A percentile compares a stretch with the other conserved stretches of the same genome.
Conservation (phyloP, 2,888 invertebrate genomes). For the Diabrotica balteata region DNA sequence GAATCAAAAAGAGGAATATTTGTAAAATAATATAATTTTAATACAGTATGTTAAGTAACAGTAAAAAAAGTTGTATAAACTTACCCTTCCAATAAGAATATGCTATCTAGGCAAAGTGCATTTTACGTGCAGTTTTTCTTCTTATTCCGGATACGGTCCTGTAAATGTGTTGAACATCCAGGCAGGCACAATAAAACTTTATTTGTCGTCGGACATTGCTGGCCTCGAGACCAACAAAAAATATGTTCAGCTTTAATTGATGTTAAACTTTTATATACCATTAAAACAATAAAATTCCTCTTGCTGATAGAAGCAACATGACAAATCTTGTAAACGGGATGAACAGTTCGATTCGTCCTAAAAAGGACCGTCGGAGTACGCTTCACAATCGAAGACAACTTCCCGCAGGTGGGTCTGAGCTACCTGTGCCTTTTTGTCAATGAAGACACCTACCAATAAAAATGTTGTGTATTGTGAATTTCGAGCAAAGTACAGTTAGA, state of each 20-base stretch:
- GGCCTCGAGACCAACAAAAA: slow-evolving; percentile 32
- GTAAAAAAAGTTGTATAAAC: too few species aligned
- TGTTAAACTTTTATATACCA: slow-evolving; percentile 32
- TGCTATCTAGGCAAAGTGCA: too few species aligned
- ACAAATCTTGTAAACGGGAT: slow-evolving; percentile 28
- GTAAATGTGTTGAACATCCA: slow-evolving; percentile 30
- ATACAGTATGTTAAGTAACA: too few species aligned
- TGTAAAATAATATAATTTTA: too few species aligned
- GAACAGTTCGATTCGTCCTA: slow-evolving; percentile 22
- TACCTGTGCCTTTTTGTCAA: slow-evolving; percentile 28
- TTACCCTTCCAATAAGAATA: too few species aligned
- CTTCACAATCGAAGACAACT: slow-evolving; percentile 23
- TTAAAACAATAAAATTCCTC: slow-evolving; percentile 33
- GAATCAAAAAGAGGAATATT: too few species aligned
- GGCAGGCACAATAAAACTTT: slow-evolving; percentile 35
- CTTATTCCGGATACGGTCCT: slow-evolving; percentile 3
- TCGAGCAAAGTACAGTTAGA: slow-evolving; percentile 10
- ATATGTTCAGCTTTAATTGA: slow-evolving; percentile 33
- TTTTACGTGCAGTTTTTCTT: too few species aligned
- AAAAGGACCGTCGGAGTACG: slow-evolving; percentile 22
- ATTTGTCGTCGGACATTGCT: slow-evolving; percentile 32
- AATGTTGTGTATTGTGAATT: slow-evolving; percentile 16
- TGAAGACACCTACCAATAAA: slow-evolving; percentile 17
- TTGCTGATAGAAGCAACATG: slow-evolving; percentile 24
- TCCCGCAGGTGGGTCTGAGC: slow-evolving; percentile 26